These are phyloP conservation scores for Monoplex corrugatus DNA, from an alignment of 2,888 invertebrate genomes.

Conservation along the genomic window DNA sequence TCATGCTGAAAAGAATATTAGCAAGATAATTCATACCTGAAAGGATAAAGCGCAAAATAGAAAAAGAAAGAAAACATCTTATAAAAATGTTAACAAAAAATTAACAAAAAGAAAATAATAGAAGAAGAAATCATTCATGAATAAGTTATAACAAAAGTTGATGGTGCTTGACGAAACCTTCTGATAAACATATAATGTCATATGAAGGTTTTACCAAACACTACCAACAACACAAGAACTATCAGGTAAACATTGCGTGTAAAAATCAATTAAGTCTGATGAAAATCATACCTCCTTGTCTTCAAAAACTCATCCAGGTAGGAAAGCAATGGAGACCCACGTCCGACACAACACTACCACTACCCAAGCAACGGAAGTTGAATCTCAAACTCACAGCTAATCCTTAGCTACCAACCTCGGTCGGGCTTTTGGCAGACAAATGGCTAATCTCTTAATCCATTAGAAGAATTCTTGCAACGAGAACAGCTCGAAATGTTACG, in stretches of 20 bases:
- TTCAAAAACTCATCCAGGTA: background rate
- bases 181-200: background rate
- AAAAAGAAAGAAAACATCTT: background rate
- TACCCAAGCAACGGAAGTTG: constrained; percentile 32
- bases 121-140: background rate
- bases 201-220: background rate
- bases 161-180: too few relatives aligned
- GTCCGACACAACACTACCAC: background rate
- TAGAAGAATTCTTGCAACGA: background rate
- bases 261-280: background rate
- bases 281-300: background rate
- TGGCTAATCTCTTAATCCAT: constrained; percentile 16
- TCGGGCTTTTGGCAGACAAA: background rate
- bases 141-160: too few relatives aligned
- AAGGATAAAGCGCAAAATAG: background rate
- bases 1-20: too few relatives aligned
- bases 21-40: too few relatives aligned
- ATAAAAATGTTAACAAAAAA: background rate
- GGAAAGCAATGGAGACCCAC: background rate
- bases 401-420: constrained; percentile 34
- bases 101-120: background rate
- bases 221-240: background rate
- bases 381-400: constrained; percentile 12
- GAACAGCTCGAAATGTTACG: background rate
- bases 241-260: background rate